A percentile compares a stretch with the other conserved stretches of the same genome.
Conservation (phyloP, 2,113 vertebrate species). For the Neolamprologus variostigma region DNA sequence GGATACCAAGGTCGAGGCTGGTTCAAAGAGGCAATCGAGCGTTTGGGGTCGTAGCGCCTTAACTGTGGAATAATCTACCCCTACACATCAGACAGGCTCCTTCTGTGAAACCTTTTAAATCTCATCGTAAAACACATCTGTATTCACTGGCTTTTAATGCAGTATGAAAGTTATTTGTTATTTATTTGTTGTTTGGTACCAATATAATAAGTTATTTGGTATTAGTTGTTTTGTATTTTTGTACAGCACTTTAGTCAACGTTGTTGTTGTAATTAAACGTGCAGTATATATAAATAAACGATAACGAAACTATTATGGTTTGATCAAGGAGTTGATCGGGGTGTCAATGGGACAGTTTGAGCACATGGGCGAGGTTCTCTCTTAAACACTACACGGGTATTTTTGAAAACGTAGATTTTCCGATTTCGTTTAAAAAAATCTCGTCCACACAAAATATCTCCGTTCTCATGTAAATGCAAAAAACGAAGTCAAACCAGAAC, state of each 20-base stretch:
- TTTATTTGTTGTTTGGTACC: not conserved
- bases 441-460: too few species aligned
- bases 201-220: not conserved
- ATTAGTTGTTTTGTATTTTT: not conserved
- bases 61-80: not conserved
- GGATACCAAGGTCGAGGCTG: not conserved
- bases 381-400: too few species aligned
- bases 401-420: too few species aligned
- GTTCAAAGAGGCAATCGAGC: not conserved
- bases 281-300: not conserved
- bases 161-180: not conserved
- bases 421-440: too few species aligned
- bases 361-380: not conserved
- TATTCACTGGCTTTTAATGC: not conserved
- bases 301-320: not conserved
- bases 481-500: not conserved
- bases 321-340: not conserved
- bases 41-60: not conserved
- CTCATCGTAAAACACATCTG: not conserved
- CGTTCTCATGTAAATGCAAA: too few species aligned
- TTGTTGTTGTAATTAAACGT: not conserved
- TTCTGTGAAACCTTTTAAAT: not conserved
- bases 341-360: not conserved
- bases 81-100: not conserved
- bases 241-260: not conserved